phyloP scores from a whole-genome alignment of 2,113 vertebrate genomes.

The Mormyrus iriodes region DNA sequence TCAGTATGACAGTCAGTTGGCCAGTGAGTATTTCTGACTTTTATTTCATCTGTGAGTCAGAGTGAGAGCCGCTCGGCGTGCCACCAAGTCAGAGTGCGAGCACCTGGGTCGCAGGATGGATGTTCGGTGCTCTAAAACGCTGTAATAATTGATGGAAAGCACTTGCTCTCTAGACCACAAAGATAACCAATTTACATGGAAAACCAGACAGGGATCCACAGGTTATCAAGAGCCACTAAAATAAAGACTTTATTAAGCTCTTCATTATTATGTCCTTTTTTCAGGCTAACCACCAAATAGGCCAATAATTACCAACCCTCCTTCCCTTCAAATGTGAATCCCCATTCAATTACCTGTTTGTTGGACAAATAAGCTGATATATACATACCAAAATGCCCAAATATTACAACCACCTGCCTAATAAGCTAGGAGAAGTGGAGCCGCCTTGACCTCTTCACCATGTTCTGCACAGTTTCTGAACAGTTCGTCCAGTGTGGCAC shows the following conservation, averaged over 20 bases:
- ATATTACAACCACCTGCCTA: background rate
- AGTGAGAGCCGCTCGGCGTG: background rate
- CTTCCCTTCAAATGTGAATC: background rate
- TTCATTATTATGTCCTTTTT: background rate
- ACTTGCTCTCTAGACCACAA: background rate
- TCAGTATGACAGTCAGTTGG: background rate
- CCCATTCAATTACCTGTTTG: background rate
- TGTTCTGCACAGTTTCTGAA: background rate
- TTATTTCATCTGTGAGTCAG: background rate
- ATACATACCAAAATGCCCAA: background rate
- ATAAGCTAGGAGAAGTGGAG: background rate
- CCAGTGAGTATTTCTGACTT: background rate
- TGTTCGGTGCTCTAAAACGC: background rate
- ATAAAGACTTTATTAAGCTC: background rate
- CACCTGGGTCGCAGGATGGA: background rate
- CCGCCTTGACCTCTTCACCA: background rate
- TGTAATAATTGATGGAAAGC: slow-evolving; percentile 2
- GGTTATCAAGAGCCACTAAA: background rate
- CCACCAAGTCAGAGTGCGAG: background rate
- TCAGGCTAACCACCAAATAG: background rate
- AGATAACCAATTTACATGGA: background rate
- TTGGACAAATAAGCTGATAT: background rate
- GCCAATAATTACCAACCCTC: background rate
- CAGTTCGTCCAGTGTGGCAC: background rate
- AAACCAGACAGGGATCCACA: background rate